Conservation (phyloP, 1,140 invertebrate species). For the Pseudomyrmex gracilis region DNA sequence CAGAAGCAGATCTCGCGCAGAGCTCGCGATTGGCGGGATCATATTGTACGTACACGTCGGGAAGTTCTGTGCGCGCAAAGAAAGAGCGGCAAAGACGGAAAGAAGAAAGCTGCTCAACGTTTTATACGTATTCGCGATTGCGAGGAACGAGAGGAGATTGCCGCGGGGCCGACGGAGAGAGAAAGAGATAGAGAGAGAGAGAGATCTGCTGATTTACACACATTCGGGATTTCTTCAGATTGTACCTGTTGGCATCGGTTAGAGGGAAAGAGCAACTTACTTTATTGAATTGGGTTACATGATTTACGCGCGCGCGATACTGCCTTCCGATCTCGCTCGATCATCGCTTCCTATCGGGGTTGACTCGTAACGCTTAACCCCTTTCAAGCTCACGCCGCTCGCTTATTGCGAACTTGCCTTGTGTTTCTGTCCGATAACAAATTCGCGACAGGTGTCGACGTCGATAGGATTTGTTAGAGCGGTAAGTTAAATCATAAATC, state of each 20-base stretch:
- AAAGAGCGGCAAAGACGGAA: conserved; percentile 37
- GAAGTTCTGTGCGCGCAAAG: conserved; percentile 29
- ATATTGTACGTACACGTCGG: conserved; percentile 26
- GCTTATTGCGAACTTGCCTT: conserved; percentile 29
- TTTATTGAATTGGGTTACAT: conserved; percentile 83
- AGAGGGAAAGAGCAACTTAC: conserved; percentile 75
- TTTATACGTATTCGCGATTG: conserved; percentile 58
- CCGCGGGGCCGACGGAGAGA: conserved; percentile 57
- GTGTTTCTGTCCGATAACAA: conserved; percentile 5
- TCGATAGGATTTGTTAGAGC: neutral
- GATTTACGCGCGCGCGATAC: conserved; percentile 75
- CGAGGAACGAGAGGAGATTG: conserved; percentile 58
- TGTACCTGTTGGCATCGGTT: conserved; percentile 74
- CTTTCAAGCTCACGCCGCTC: conserved; percentile 36
- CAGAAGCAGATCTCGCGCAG: conserved; percentile 60
- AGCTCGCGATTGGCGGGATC: conserved; percentile 46
- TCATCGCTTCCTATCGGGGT: conserved; percentile 72
- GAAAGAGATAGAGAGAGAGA: conserved; percentile 64
- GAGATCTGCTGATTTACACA: conserved; percentile 76
- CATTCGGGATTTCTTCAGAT: conserved; percentile 78
- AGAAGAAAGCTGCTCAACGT: conserved; percentile 33
- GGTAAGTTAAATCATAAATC: neutral
- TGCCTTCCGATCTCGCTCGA: conserved; percentile 74
- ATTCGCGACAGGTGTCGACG: conserved; percentile 44
- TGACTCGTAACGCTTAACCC: conserved; percentile 73